Base-by-base conservation (phyloP, 2,113 vertebrate species). In the Atractosteus spatula region DNA sequence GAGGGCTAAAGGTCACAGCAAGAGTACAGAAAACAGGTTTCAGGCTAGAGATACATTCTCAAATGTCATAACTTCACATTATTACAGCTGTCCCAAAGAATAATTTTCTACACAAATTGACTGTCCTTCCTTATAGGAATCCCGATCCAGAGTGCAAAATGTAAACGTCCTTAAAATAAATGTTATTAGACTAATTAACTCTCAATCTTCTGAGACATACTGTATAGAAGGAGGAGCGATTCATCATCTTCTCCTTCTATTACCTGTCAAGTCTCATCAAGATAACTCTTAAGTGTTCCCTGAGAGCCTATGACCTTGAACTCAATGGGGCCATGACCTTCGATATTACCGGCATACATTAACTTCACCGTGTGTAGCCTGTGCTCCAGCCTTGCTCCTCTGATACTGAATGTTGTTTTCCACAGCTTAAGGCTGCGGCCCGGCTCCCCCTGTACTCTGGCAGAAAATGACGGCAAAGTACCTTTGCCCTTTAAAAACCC, bases 231-330 rank as follows among this genome's bases (percentile, higher is more conserved):
- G 17, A 29, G 17, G 17, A 29, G 0, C 17, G 29, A 29, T 29
- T 29, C 29, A 29, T 29, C 29, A 29, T 29, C 29, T 2, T 29
- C 29, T 29, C 61, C 61, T 70, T 69, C 73, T 74, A 69, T 65
- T 74, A 68, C 68, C 68, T 70, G 73, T 74, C 68, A 70, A 59
- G 54, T 74, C 47, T 65, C 68, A 74, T 74, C 62, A 74, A 70
- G 61, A 74, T 70, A 56, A 29, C 62, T 56, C n/a, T 70, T 55
- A 45, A 59, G 68, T 17, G 62, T 68, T 66, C 47, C 59, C 62
- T 44, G 47, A 74, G 68, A 57, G 43, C 73, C 54, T 54, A 14
- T 56, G 61, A 68, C 68, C 68, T 70, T 74, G 73, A 74, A 69
- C 67, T 74, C 47, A 2, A 16, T 42, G 59, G 57, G 61, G 68